A percentile compares a stretch with the other conserved stretches of the same genome.
phyloP scores from a whole-genome alignment of 2,888 invertebrate species.

The Sphinx pinastri region DNA sequence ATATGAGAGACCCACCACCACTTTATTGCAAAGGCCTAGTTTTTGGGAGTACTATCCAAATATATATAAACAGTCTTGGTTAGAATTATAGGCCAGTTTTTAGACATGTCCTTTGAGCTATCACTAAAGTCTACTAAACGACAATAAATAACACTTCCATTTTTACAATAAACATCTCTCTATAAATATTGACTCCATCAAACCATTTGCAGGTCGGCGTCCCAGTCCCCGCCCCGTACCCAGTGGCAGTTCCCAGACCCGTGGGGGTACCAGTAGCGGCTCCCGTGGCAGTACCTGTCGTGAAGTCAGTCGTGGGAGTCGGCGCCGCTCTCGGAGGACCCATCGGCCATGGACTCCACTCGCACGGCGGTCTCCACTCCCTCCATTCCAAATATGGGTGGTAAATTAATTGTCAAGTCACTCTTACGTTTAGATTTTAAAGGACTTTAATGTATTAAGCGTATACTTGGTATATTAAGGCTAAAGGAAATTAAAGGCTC shows the following conservation, averaged over 20 bases:
- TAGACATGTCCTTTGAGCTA: too few relatives aligned
- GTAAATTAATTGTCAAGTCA: conserved; percentile 49
- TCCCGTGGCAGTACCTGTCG: conserved; percentile 63
- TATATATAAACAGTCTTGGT: too few relatives aligned
- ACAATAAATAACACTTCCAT: too few relatives aligned
- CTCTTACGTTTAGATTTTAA: conserved; percentile 31
- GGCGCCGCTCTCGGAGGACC: conserved; percentile 43
- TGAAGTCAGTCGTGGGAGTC: conserved; percentile 52
- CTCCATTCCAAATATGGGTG: conserved; percentile 47
- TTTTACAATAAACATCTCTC: neutral
- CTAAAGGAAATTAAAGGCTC: neutral
- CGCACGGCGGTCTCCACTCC: conserved; percentile 40
- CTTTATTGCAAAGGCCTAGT: too few relatives aligned
- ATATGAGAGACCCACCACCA: too few relatives aligned
- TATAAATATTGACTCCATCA: too few relatives aligned
- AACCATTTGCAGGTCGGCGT: conserved; percentile 66
- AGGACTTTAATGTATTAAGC: neutral
- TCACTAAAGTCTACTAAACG: too few relatives aligned
- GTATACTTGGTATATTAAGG: neutral
- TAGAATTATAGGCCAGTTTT: too few relatives aligned
- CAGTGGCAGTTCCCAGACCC: conserved; percentile 73
- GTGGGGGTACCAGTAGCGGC: conserved; percentile 72
- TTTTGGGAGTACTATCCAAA: too few relatives aligned
- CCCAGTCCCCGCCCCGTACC: conserved; percentile 77
- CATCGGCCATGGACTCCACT: conserved; percentile 42